phyloP scores from a whole-genome alignment of 2,797 vertebrate genomes.

The Pagetopsis macropterus region DNA sequence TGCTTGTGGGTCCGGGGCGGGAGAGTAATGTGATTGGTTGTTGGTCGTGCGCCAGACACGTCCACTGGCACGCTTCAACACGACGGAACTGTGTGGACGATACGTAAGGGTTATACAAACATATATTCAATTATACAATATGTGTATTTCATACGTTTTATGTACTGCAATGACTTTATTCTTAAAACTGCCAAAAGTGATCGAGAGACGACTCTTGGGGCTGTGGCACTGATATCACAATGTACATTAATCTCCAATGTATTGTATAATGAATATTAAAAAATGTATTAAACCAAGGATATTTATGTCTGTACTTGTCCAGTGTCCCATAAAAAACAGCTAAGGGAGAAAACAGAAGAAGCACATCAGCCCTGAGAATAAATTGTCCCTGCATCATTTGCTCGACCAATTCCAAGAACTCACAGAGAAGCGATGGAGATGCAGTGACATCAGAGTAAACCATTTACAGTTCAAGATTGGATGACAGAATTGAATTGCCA shows the following conservation, averaged over 20 bases:
- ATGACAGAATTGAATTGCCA: slow-evolving; percentile 55
- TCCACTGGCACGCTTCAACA: too few relatives aligned
- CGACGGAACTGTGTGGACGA: too few relatives aligned
- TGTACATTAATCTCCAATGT: neutral
- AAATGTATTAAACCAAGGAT: neutral
- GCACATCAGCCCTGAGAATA: slow-evolving; percentile 34
- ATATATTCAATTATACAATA: too few relatives aligned
- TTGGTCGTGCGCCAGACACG: too few relatives aligned
- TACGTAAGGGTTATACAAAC: too few relatives aligned
- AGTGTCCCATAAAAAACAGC: slow-evolving; percentile 7
- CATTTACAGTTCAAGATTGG: slow-evolving; percentile 45
- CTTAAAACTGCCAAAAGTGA: neutral
- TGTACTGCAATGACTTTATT: neutral
- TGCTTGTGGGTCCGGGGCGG: too few relatives aligned
- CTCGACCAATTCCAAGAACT: slow-evolving; percentile 39
- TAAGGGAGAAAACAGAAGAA: slow-evolving; percentile 15
- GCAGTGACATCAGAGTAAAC: slow-evolving; percentile 51
- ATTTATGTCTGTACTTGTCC: slow-evolving; percentile 4
- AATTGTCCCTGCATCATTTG: slow-evolving; percentile 41
- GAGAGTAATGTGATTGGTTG: too few relatives aligned
- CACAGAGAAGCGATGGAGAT: slow-evolving; percentile 14
- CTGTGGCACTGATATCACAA: slow-evolving; percentile 1
- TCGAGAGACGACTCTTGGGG: neutral
- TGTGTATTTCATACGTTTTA: neutral
- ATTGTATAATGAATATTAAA: neutral